Evolutionary conservation across 2,797 vertebrate species (phyloP), one percentile per base, ranked within the genome.

Genomic region (Salmo trutta): DNA sequence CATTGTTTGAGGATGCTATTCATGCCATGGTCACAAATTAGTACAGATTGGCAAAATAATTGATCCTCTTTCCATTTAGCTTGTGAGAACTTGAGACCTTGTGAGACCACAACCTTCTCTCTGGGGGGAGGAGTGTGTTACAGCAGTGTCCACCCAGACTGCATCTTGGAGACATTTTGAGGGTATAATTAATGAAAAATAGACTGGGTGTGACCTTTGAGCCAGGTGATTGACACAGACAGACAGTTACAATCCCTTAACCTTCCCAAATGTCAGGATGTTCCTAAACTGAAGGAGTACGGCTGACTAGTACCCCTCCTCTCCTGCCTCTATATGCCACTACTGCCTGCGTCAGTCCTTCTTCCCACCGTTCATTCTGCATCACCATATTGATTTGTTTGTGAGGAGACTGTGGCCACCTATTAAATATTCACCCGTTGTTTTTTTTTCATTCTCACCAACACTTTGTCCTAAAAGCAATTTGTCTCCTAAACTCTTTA

Each of bases 221-320:
- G 86, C 78, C 16, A 73, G 84, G 85, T 94, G 94, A 95, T 93
- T 94, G 94, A 94, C 94, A 91, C 81, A 67, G 88, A 92, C 90
- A 82, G 94, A 92, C 94, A 91, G 88, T 92, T 94, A 92, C 92
- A 94, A 93, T 93, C 91, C 88, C 88, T 90, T 95, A 94, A 95
- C 94, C 94, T 95, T 95, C 93, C 93, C 78, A 95, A 94, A 95
- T 93, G 93, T 93, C 92, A 94, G 84, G 85, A 86, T 82, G 79
- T 88, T 73, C 89, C 91, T 88, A 86, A 91, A 92, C 90, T 89
- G 76, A 87, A 85, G 90, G 91, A 82, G 87, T 82, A 70, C 83
- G 73, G 80, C 82, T 24, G 29, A 19, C 41, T 47, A 47, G 41
- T 47, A 47, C 41, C 41, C 41, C 41, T 47, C 10, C 41, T 47